Evolutionary conservation across 2,113 vertebrate genomes (phyloP).

Genomic region (Pomatostomus ruficeps): DNA sequence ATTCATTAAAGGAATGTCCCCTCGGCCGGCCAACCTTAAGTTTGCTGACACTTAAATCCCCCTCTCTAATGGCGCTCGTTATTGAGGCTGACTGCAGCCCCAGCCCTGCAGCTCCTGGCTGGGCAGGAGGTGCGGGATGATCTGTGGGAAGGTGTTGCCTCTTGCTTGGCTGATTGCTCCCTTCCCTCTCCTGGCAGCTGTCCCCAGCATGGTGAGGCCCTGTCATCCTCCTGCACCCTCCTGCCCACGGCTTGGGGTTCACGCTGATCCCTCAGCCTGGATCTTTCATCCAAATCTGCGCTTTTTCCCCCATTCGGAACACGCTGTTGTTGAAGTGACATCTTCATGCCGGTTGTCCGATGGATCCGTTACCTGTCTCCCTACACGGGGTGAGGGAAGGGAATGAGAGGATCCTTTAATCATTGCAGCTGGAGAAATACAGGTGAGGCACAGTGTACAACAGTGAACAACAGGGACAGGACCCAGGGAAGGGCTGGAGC

Average conservation of each 20-base stretch:
- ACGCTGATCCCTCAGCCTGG: neutral
- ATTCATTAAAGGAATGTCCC: neutral
- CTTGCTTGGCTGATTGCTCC: neutral
- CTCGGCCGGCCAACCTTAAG: neutral
- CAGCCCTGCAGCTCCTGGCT: neutral
- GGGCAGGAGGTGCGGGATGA: neutral
- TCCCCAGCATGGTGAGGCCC: fast-evolving
- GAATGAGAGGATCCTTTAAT: neutral
- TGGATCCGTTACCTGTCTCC: constrained; percentile 21
- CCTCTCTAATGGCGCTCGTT: neutral
- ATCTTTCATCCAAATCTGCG: neutral
- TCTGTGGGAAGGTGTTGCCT: neutral
- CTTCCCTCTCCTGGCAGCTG: neutral
- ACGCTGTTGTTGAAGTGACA: neutral
- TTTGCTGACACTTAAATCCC: neutral
- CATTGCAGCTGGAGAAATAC: neutral
- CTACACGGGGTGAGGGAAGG: neutral
- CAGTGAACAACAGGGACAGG: neutral
- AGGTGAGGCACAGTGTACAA: neutral
- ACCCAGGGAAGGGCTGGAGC: neutral
- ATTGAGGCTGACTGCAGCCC: neutral
- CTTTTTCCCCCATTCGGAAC: neutral
- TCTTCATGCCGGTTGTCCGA: constrained; percentile 29
- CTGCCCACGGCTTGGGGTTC: neutral
- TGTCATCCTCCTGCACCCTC: neutral